These are phyloP conservation scores for Achlya flavicornis DNA, from an alignment of 2,888 invertebrate species.

Conservation along the genomic window DNA sequence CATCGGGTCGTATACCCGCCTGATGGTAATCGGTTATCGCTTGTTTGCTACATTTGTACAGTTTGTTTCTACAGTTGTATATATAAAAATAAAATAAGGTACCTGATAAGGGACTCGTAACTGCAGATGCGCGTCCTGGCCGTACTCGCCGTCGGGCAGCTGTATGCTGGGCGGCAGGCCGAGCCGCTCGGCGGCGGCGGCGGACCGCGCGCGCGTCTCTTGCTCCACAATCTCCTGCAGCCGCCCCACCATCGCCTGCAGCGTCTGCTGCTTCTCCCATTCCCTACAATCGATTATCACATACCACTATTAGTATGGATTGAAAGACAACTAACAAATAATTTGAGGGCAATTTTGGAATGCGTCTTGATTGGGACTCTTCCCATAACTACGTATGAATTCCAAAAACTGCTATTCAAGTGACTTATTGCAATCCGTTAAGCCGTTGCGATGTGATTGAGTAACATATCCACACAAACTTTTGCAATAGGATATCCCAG, in stretches of 20 bases:
- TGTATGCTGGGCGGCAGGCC: conserved; percentile 86
- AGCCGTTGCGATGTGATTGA: too few relatives aligned
- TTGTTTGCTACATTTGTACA: too few relatives aligned
- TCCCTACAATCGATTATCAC: conserved; percentile 80
- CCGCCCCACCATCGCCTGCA: conserved; percentile 83
- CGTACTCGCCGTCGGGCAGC: conserved; percentile 87
- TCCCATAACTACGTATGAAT: too few relatives aligned
- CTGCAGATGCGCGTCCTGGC: conserved; percentile 85
- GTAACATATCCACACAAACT: too few relatives aligned
- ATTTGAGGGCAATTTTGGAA: too few relatives aligned
- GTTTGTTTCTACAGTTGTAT: too few relatives aligned
- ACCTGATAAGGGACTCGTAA: conserved; percentile 87
- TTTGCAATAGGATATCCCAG: too few relatives aligned
- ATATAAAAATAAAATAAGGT: neutral
- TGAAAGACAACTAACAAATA: neutral
- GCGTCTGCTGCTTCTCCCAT: conserved; percentile 85
- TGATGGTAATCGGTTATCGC: too few relatives aligned
- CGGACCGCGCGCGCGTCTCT: conserved; percentile 77
- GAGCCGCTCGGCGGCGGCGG: conserved; percentile 78
- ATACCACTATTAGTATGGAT: neutral
- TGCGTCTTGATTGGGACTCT: too few relatives aligned
- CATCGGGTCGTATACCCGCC: too few relatives aligned
- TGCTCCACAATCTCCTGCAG: conserved; percentile 82
- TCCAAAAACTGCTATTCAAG: too few relatives aligned
- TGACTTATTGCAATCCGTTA: too few relatives aligned